Conservation (phyloP, 2,888 invertebrate genomes). For the Melolontha melolontha region DNA sequence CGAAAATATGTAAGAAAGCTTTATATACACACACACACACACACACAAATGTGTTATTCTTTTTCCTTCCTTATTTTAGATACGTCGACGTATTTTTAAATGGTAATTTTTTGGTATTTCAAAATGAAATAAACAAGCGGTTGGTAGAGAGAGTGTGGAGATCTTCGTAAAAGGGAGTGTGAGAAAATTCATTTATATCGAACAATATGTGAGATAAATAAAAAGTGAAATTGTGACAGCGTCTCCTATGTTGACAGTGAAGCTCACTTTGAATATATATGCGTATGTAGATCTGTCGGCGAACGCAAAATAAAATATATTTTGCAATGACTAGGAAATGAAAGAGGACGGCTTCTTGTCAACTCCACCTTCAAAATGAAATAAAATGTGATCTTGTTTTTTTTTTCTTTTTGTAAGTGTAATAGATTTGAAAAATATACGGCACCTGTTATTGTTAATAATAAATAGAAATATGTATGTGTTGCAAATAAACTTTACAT, state of each 20-base stretch:
- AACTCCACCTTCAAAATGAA: neutral
- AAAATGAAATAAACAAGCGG: neutral
- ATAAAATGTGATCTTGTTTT: slow-evolving; percentile 8
- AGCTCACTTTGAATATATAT: slow-evolving; percentile 17
- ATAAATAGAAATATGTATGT: too few relatives aligned
- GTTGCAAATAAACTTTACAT: too few relatives aligned
- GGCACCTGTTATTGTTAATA: too few relatives aligned
- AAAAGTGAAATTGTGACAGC: slow-evolving; percentile 9
- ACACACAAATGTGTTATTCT: neutral
- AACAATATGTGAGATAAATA: slow-evolving; percentile 24
- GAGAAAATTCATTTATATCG: slow-evolving; percentile 5
- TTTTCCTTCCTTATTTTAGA: neutral
- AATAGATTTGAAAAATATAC: neutral
- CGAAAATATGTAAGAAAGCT: neutral
- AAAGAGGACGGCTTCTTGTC: slow-evolving; percentile 10
- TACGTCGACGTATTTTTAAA: neutral
- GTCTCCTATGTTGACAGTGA: neutral
- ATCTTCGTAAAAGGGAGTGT: neutral
- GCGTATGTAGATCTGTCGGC: neutral
- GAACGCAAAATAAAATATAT: slow-evolving; percentile 9
- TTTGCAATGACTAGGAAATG: slow-evolving; percentile 4
- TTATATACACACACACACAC: neutral
- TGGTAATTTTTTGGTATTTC: slow-evolving; percentile 2
- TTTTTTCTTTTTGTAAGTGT: neutral
- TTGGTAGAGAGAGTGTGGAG: neutral